Evolutionary conservation across 2,113 vertebrate species (phyloP), one percentile per base, ranked within the genome.

Genomic region (Bubo blakistoni): DNA sequence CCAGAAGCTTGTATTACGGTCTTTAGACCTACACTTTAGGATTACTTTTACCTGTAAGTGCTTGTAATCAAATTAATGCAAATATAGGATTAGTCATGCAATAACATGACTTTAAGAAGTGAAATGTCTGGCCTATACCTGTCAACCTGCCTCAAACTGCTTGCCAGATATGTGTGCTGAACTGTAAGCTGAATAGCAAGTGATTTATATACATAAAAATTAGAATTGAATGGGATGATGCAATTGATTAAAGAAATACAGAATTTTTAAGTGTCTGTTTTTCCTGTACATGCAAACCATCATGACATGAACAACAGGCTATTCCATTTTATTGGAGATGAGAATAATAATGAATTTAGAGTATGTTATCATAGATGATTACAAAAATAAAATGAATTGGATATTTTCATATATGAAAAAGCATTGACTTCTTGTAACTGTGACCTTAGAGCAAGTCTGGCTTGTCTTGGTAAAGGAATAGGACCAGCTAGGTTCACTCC

Each of bases 31-130:
- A 9, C 11, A 27, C 32, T 86, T 89, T 42, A 66, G 72, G 95
- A 95, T 96, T 93, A 73, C 57, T 72, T 96, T 38, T 95, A 90
- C 95, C 66, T 97, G 70, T 81, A 91, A 89, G 25, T 93, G 38
- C 88, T 83, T 91, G 66, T 95, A 94, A 92, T 93, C 55, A 46
- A 87, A 92, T 84, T 85, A 87, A 88, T 94, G 70, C 89, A 93
- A 88, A 88, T 95, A 58, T 38, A 86, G 80, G 89, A 82, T 97
- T 96, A 95, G 72, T 34, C 42, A 7, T 90, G 76, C 66, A 92
- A 65, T 94, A 94, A 71, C 38, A 58, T 78, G 86, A 76, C 73
- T 96, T 81, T 59, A 69, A 92, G 86, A 93, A 94, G 66, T 82
- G 62, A 87, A 81, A 88, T 80, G 32, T 88, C 66, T 95, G 72